A percentile compares a stretch with the other conserved stretches of the same genome.
Evolutionary conservation across 2,888 invertebrate genomes (phyloP).

Genomic region (Epiblema foenella): DNA sequence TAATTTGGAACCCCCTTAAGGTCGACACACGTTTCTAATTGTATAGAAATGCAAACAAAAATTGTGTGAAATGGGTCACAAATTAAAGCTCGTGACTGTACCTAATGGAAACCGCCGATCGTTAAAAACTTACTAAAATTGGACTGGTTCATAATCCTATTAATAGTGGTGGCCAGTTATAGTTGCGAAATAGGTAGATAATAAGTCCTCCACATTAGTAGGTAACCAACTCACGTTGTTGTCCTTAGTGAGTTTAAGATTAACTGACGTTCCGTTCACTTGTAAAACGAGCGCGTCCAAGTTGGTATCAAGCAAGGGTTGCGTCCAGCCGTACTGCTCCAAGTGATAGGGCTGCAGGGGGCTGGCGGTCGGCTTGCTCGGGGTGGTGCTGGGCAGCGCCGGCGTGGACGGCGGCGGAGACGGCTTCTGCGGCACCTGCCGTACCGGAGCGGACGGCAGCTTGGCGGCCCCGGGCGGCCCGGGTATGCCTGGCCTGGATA

Average conservation of each 20-base stretch:
- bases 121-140: not conserved
- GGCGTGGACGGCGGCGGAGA: slow-evolving; percentile 1
- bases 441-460: no score
- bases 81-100: no score
- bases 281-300: slow-evolving; percentile 56
- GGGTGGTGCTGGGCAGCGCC: not conserved
- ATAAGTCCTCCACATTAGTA: not conserved
- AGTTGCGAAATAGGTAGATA: not conserved
- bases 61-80: no score
- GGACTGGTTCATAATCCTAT: not conserved
- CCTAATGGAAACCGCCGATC: no score
- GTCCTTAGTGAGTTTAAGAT: slow-evolving; percentile 61
- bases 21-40: no score
- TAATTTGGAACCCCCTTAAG: no score
- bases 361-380: slow-evolving; percentile 3
- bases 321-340: slow-evolving; percentile 62
- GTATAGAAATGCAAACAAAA: no score
- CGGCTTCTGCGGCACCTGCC: slow-evolving; percentile 6
- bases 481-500: not conserved
- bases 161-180: no score
- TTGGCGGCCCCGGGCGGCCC: not conserved
- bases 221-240: slow-evolving; percentile 54
- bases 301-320: slow-evolving; percentile 56
- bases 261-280: slow-evolving; percentile 58
- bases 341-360: slow-evolving; percentile 56